Percentiles rank a stretch among this genome's conserved stretches.
phyloP scores from a whole-genome alignment of 2,113 vertebrate genomes.

The Megalops atlanticus region DNA sequence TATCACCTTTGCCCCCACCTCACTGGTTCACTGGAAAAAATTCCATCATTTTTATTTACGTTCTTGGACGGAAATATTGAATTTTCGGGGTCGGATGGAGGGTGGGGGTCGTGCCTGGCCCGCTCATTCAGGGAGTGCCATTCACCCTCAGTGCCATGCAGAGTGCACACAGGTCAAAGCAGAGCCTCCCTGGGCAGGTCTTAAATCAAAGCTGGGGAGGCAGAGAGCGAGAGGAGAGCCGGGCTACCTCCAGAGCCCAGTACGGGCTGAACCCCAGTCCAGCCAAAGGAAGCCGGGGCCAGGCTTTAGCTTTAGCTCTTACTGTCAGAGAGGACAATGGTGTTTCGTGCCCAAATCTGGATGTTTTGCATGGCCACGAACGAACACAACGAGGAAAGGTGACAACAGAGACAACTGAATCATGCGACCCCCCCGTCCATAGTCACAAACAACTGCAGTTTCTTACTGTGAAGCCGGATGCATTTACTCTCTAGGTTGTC shows the following conservation, averaged over 20 bases:
- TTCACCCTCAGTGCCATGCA: neutral
- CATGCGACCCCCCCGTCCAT: neutral
- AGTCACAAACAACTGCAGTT: neutral
- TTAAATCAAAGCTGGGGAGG: conserved; percentile 2
- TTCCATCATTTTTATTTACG: conserved; percentile 21
- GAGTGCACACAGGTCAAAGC: neutral
- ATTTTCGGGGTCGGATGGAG: conserved; percentile 1
- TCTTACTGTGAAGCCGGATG: neutral
- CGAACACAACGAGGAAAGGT: neutral
- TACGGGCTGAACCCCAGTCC: neutral
- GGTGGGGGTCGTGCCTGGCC: neutral
- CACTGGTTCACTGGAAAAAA: neutral
- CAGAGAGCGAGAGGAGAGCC: neutral
- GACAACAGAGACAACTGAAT: neutral
- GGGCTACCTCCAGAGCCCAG: neutral
- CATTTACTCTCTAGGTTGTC: too few relatives aligned
- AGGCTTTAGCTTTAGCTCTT: neutral
- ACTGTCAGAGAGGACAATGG: neutral
- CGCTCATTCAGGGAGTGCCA: neutral
- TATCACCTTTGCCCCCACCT: neutral
- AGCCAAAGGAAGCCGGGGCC: neutral
- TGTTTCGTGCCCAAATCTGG: neutral
- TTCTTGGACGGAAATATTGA: conserved; percentile 1
- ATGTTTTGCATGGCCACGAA: neutral
- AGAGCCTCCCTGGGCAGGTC: neutral